A percentile compares a stretch with the other conserved stretches of the same genome.
phyloP scores from a whole-genome alignment of 1,140 invertebrate genomes.

The Micrasema longulum region DNA sequence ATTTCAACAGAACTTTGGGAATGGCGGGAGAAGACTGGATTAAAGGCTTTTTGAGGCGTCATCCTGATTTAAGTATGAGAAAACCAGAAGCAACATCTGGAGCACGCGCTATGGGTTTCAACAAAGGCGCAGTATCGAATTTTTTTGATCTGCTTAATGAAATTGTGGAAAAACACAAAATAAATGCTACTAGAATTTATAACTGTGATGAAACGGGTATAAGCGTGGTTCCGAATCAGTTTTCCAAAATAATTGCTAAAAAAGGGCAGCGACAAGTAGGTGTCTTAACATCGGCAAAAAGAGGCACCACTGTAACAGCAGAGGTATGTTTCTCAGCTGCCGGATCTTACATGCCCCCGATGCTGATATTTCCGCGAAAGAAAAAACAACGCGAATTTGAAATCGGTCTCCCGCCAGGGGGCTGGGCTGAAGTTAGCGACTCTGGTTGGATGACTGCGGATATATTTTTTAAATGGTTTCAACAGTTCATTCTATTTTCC shows the following conservation, averaged over 20 bases:
- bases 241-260: background rate
- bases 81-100: background rate
- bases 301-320: slow-evolving; percentile 56
- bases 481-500: background rate
- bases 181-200: background rate
- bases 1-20: background rate
- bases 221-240: background rate
- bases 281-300: background rate
- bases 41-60: background rate
- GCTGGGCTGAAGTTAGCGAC: background rate
- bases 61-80: background rate
- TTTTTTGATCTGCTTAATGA: background rate
- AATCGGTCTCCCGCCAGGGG: slow-evolving; percentile 33
- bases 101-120: background rate
- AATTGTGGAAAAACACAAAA: background rate
- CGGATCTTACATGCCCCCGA: slow-evolving; percentile 58
- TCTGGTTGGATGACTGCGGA: background rate
- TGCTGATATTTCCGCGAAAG: slow-evolving; percentile 59
- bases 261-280: background rate
- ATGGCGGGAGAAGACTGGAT: background rate
- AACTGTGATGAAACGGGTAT: slow-evolving; percentile 1
- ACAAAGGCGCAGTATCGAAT: background rate
- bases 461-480: background rate
- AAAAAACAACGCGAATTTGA: slow-evolving; percentile 57
- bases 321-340: slow-evolving; percentile 60